Percentiles rank a stretch among this genome's conserved stretches.
These are phyloP conservation scores for Cynodonichthys magdalenae DNA, from an alignment of 2,797 vertebrate species.

Conservation along the genomic window DNA sequence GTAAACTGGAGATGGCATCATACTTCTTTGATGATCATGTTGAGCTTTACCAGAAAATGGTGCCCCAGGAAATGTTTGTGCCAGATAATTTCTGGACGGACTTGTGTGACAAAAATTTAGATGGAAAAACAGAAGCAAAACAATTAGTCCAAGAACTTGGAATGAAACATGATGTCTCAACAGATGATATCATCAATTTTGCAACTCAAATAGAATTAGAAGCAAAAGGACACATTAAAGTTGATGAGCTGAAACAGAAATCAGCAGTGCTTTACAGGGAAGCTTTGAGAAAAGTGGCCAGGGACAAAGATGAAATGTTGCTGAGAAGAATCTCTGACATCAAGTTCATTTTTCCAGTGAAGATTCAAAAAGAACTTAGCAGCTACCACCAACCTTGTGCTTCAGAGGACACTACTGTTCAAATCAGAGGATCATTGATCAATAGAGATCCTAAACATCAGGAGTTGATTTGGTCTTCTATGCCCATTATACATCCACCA, in stretches of 20 bases:
- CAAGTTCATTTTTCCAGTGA: slow-evolving; percentile 74
- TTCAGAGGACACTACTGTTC: slow-evolving; percentile 43
- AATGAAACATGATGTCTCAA: slow-evolving; percentile 72
- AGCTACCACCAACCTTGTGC: slow-evolving; percentile 66
- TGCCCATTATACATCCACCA: slow-evolving; percentile 70
- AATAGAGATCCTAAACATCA: slow-evolving; percentile 28
- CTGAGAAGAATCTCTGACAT: slow-evolving; percentile 65
- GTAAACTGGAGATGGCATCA: slow-evolving; percentile 61
- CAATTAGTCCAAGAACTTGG: slow-evolving; percentile 61
- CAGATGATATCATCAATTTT: slow-evolving; percentile 67
- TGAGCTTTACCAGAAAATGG: slow-evolving; percentile 61
- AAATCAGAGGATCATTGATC: slow-evolving; percentile 76
- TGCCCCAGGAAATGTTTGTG: slow-evolving; percentile 75
- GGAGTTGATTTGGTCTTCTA: slow-evolving; percentile 77
- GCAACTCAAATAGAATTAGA: slow-evolving; percentile 71
- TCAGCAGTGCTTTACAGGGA: slow-evolving; percentile 53
- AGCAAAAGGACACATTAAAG: slow-evolving; percentile 24
- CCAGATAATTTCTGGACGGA: slow-evolving; percentile 62
- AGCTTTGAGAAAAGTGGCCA: background rate
- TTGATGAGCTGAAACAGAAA: slow-evolving; percentile 40
- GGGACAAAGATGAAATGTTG: background rate
- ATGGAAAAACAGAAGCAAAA: rapidly evolving
- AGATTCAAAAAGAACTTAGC: slow-evolving; percentile 54
- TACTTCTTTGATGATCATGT: slow-evolving; percentile 74
- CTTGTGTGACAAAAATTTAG: rapidly evolving